Conservation (phyloP, 2,888 invertebrate species). For the Cheilosia urbana region DNA sequence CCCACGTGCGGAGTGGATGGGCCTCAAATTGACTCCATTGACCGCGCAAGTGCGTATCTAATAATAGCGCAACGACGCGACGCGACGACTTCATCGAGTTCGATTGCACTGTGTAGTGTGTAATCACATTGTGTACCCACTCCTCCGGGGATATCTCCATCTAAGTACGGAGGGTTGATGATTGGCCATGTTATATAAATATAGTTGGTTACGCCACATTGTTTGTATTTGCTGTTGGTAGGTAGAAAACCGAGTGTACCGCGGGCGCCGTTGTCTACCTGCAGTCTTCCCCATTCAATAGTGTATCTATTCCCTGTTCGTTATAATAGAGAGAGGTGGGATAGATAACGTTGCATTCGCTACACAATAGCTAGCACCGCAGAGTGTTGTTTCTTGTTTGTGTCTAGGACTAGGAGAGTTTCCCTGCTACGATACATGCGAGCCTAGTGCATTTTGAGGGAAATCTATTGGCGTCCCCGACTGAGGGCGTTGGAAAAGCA, state of each 20-base stretch:
- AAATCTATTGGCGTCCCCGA: conserved; percentile 74
- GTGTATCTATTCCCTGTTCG: conserved; percentile 59
- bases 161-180: conserved; percentile 54
- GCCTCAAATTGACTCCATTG: conserved; percentile 48
- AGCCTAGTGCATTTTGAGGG: conserved; percentile 73
- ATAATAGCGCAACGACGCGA: conserved; percentile 56
- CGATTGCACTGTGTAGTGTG: conserved; percentile 52
- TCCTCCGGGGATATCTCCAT: conserved; percentile 42
- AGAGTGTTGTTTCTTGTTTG: not conserved
- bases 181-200: not conserved
- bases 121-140: conserved; percentile 51
- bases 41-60: conserved; percentile 72
- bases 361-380: not conserved
- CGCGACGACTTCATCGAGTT: conserved; percentile 31
- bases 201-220: conserved; percentile 31
- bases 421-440: conserved; percentile 63
- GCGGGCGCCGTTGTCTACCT: not conserved
- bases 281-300: conserved; percentile 17
- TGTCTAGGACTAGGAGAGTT: conserved; percentile 67
- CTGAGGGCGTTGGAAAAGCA: conserved; percentile 73
- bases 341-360: conserved; percentile 62
- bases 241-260: conserved; percentile 19
- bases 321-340: conserved; percentile 50
- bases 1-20: not conserved
- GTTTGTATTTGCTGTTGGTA: not conserved